Percentiles rank a stretch among this genome's conserved stretches.
These are phyloP conservation scores for Apamea epomidion DNA, from an alignment of 2,888 invertebrate species.

Conservation along the genomic window DNA sequence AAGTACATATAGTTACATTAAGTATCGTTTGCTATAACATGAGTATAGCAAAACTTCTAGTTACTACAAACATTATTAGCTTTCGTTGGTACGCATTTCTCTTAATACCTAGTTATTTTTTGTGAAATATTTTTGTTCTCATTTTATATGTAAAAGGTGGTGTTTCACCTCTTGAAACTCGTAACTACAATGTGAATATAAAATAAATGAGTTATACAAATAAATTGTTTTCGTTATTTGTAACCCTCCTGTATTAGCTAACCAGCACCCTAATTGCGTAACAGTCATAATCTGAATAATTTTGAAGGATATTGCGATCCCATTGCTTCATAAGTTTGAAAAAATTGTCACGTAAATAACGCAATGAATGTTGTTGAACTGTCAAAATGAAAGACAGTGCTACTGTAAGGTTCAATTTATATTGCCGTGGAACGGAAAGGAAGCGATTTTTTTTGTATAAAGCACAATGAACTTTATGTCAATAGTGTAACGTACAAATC, in stretches of 20 bases:
- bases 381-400: too few relatives aligned
- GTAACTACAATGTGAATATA: slow-evolving; percentile 90
- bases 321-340: too few relatives aligned
- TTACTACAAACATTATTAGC: slow-evolving; percentile 76
- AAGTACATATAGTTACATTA: slow-evolving; percentile 74
- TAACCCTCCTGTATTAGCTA: background rate
- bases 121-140: slow-evolving; percentile 88
- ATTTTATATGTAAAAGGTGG: slow-evolving; percentile 88
- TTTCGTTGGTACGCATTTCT: slow-evolving; percentile 88
- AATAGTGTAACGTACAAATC: too few relatives aligned
- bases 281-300: too few relatives aligned
- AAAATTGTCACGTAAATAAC: too few relatives aligned
- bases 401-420: too few relatives aligned
- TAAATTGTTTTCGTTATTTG: slow-evolving; percentile 70
- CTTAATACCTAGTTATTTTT: slow-evolving; percentile 84
- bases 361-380: too few relatives aligned
- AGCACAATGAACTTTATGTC: too few relatives aligned
- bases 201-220: slow-evolving; percentile 91
- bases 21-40: slow-evolving; percentile 72
- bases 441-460: too few relatives aligned
- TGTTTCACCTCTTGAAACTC: slow-evolving; percentile 86
- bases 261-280: background rate
- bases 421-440: too few relatives aligned
- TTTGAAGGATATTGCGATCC: too few relatives aligned
- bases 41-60: slow-evolving; percentile 76